These are phyloP conservation scores for Okapia johnstoni DNA, from an alignment of 2,113 vertebrate genomes.

Conservation along the genomic window DNA sequence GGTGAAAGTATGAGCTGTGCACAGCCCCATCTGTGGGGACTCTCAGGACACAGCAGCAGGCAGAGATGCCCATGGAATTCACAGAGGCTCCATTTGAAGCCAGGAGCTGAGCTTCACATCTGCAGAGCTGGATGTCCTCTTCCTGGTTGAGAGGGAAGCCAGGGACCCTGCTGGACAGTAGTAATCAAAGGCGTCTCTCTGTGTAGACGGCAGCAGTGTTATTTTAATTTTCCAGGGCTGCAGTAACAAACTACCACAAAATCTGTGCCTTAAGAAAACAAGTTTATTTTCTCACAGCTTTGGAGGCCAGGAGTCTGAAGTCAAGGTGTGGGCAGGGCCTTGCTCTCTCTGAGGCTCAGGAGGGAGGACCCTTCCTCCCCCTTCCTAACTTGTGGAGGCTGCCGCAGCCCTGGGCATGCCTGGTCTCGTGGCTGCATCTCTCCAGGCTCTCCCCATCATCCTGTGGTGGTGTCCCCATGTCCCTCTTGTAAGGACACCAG, in stretches of 20 bases:
- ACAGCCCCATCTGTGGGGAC: neutral
- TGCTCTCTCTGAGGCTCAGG: neutral
- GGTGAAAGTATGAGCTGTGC: rapidly evolving
- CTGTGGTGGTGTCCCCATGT: rapidly evolving
- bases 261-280: neutral
- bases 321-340: neutral
- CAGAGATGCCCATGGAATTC: neutral
- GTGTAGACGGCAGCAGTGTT: rapidly evolving
- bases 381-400: neutral
- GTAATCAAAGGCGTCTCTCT: neutral
- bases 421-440: neutral
- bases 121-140: neutral
- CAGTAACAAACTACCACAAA: neutral
- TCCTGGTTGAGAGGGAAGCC: neutral
- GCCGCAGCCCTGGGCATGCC: neutral
- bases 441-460: rapidly evolving
- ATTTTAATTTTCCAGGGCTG: neutral
- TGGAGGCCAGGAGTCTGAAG: neutral
- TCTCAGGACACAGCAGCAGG: neutral
- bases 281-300: neutral
- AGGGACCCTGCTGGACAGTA: too few relatives aligned
- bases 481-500: neutral
- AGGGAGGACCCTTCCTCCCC: neutral
- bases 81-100: neutral
- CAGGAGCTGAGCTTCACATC: neutral